Base-by-base conservation (phyloP, 1,140 invertebrate species). In the Drosophila pectinifera region DNA sequence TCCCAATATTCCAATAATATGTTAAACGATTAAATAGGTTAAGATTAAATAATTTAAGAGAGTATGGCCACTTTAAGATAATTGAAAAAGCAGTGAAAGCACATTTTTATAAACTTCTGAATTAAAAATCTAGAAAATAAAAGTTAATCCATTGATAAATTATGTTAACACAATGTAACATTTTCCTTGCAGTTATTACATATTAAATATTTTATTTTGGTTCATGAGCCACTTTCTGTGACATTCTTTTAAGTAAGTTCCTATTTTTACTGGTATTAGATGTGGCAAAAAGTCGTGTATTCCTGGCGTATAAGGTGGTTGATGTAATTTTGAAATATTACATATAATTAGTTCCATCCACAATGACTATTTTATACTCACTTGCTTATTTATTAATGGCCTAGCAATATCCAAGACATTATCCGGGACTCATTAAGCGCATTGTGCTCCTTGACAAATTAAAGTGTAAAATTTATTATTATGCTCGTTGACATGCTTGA, bases 381-480 rank as follows among this genome's bases (percentile, higher is more conserved):
- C n/a, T 20, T 36, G 16, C 36, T 7, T 20, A n/a, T 36, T 56
- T 59, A 69, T 79, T 75, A 55, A 65, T 80, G 18, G 11, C 43
- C 43, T 39, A 43, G 36, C 51, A 26, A 62, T 57, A 31, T 58
- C 42, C 11, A 16, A 10, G 28, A 45, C 38, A 11, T 41, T 54
- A 69, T 54, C 46, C 28, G 36, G 48, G 28, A 16, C 18, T 38
- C 41, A 26, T 31, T 38, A 49, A 42, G 45, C 13, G 18, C 51
- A 78, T 74, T 70, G 68, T 49, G 64, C 41, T 42, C 48, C 59
- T 46, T 68, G 59, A 46, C 62, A 79, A 86, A 88, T 86, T 67
- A 83, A 86, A 88, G 63, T 79, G 76, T 88, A 73, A 82, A 86
- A 86, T 86, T 83, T 88, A 86, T 86, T 86, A 83, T 83, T 86